phyloP scores from a whole-genome alignment of 2,113 vertebrate genomes.

The Aramus guarauna region DNA sequence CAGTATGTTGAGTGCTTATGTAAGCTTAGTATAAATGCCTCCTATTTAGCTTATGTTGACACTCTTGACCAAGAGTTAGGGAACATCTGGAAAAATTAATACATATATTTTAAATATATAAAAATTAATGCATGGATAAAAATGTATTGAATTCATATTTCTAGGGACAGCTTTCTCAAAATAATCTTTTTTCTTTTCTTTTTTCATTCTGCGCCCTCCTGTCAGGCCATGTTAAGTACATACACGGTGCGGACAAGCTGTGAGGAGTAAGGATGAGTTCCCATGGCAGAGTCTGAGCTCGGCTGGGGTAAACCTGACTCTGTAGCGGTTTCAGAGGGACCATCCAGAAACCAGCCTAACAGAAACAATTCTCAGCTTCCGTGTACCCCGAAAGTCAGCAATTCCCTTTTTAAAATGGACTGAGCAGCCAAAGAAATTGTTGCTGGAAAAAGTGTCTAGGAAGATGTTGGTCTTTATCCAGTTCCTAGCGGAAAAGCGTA shows the following conservation, averaged over 20 bases:
- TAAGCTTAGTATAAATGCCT: not conserved
- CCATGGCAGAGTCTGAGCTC: not conserved
- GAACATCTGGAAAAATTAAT: not conserved
- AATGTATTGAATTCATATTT: not conserved
- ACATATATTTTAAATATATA: not conserved
- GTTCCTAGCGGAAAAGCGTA: not conserved
- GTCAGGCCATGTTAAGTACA: not conserved
- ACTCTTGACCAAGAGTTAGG: not conserved
- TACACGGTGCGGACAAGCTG: accelerated
- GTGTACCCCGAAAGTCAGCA: not conserved
- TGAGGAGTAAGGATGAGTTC: not conserved
- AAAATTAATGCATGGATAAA: not conserved
- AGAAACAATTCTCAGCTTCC: not conserved
- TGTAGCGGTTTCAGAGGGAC: not conserved
- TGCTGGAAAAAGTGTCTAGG: not conserved
- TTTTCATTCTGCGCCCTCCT: not conserved
- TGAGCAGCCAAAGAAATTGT: not conserved
- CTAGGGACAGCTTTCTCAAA: not conserved
- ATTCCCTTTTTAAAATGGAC: not conserved
- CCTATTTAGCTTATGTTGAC: not conserved
- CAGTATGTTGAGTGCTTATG: not conserved
- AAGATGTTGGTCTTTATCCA: not conserved
- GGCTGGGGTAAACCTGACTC: not conserved
- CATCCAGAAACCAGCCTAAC: not conserved
- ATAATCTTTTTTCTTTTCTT: not conserved